phyloP scores from a whole-genome alignment of 1,140 invertebrate species.

The Battus philenor region DNA sequence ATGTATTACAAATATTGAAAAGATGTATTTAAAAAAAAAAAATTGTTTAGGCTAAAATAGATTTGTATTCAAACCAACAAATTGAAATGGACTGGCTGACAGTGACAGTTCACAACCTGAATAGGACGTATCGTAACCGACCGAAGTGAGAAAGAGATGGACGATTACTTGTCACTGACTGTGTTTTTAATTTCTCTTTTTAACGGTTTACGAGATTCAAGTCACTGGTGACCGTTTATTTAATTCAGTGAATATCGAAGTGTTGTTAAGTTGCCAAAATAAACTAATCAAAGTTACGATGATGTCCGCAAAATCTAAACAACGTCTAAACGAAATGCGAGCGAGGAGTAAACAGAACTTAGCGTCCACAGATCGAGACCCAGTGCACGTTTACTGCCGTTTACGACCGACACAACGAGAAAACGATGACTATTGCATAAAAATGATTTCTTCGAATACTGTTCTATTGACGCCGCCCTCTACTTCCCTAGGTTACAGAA shows the following conservation, averaged over 20 bases:
- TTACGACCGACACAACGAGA: constrained; percentile 84
- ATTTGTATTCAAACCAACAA: no score
- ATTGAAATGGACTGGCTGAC: no score
- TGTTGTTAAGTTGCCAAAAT: constrained; percentile 24
- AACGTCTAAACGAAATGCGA: constrained; percentile 57
- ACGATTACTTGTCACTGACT: no score
- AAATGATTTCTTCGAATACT: constrained; percentile 82
- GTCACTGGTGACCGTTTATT: constrained; percentile 58
- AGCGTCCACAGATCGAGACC: constrained; percentile 73
- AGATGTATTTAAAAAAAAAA: no score
- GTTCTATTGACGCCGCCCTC: constrained; percentile 82
- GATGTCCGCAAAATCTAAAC: constrained; percentile 68
- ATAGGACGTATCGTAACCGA: no score
- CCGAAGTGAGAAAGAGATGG: no score
- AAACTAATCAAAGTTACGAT: constrained; percentile 39
- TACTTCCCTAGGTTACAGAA: constrained; percentile 79
- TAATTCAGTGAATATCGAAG: constrained; percentile 47
- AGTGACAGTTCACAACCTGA: no score
- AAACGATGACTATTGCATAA: constrained; percentile 82
- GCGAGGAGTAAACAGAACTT: constrained; percentile 63
- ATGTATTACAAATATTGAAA: no score
- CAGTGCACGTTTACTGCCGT: constrained; percentile 91
- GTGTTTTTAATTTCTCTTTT: no score
- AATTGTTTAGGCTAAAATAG: no score
- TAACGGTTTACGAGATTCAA: no score